Evolutionary conservation across 1,140 invertebrate species (phyloP).

Genomic region (Radopholus similis): DNA sequence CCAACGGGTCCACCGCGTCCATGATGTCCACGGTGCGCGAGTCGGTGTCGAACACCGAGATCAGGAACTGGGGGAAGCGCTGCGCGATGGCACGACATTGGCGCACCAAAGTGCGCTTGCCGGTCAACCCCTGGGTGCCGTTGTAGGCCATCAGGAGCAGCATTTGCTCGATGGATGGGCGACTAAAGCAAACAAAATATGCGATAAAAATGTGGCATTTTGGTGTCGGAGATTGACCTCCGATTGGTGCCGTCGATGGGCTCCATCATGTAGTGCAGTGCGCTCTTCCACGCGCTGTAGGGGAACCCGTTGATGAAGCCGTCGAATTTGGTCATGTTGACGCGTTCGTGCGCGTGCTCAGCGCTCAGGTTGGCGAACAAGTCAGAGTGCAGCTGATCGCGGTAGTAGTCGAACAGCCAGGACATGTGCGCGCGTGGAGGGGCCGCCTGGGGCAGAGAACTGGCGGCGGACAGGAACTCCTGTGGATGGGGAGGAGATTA

Average conservation of each 20-base stretch:
- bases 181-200: not conserved
- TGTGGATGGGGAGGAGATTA: too few species aligned
- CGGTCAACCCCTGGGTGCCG: conserved; percentile 31
- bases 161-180: conserved; percentile 33
- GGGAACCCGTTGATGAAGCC: conserved; percentile 39
- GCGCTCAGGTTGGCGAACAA: conserved; percentile 11
- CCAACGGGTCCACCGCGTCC: conserved; percentile 18
- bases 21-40: conserved; percentile 36
- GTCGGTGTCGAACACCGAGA: conserved; percentile 35
- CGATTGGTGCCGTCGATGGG: not conserved
- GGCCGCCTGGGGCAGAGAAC: conserved; percentile 31
- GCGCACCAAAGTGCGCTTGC: conserved; percentile 28
- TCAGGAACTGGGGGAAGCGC: conserved; percentile 23
- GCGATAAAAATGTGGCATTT: not conserved
- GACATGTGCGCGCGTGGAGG: conserved; percentile 30
- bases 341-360: not conserved
- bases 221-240: conserved; percentile 17
- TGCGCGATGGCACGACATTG: conserved; percentile 32
- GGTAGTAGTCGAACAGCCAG: conserved; percentile 40
- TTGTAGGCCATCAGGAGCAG: conserved; percentile 34
- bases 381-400: conserved; percentile 29
- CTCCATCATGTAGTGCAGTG: conserved; percentile 19
- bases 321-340: conserved; percentile 42
- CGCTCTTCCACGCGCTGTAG: conserved; percentile 38
- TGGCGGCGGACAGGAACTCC: conserved; percentile 30